Evolutionary conservation across 2,888 invertebrate species (phyloP).

Genomic region (Nymphalis polychloros): DNA sequence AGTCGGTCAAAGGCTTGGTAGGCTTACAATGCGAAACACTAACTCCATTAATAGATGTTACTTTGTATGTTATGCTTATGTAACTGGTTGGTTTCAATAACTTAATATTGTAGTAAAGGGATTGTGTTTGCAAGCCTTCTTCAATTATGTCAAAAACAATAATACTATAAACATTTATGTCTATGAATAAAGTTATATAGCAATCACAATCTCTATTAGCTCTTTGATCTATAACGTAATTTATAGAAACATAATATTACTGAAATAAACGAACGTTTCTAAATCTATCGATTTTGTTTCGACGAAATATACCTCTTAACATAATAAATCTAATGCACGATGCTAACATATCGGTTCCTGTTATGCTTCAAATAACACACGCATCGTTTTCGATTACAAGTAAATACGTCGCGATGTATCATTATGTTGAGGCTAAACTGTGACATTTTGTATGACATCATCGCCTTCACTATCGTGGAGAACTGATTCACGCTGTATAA

Average conservation of each 20-base stretch:
- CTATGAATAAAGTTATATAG: conserved; percentile 8
- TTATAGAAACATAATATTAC: not conserved
- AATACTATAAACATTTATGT: conserved; percentile 13
- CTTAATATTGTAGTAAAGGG: conserved; percentile 31
- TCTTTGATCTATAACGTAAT: not conserved
- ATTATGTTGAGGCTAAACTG: conserved; percentile 9
- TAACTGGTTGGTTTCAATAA: conserved; percentile 30
- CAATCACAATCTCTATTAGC: not conserved
- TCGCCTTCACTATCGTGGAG: conserved; percentile 11
- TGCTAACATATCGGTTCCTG: conserved; percentile 2
- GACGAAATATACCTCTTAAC: not conserved
- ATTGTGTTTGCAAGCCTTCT: conserved; percentile 28
- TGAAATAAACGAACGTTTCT: not conserved
- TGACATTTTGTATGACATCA: conserved; percentile 35
- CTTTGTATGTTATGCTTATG: conserved; percentile 23
- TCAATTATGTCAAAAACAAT: conserved; percentile 17
- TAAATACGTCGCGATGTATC: conserved; percentile 9
- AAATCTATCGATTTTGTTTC: conserved; percentile 4
- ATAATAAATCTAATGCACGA: not conserved
- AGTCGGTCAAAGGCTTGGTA: conserved; percentile 12
- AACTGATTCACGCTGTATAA: conserved; percentile 24
- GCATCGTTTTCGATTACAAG: conserved; percentile 4
- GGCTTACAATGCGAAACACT: conserved; percentile 16
- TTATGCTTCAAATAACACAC: not conserved
- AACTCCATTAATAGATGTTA: conserved; percentile 23